These are phyloP conservation scores for Fukomys damarensis DNA, from an alignment of 2,113 vertebrate species.

Conservation along the genomic window DNA sequence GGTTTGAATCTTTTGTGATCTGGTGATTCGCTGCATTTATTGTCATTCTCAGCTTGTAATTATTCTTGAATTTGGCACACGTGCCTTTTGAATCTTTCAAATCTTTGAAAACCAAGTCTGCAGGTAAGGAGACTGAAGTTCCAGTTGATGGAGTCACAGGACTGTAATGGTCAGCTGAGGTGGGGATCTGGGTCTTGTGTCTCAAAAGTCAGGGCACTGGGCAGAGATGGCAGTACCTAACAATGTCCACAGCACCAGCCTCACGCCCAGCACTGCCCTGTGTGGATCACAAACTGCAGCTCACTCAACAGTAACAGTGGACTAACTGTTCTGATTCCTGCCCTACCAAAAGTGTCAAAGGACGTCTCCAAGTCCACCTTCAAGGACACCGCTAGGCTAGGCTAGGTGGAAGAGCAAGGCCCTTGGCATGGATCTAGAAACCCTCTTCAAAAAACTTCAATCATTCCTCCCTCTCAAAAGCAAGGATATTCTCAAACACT, in stretches of 20 bases:
- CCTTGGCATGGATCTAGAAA: background rate
- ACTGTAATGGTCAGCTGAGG: background rate
- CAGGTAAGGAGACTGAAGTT: background rate
- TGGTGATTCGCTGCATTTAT: background rate
- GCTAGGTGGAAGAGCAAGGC: background rate
- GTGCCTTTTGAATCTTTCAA: background rate
- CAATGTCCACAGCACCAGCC: accelerated
- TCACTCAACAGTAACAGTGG: background rate
- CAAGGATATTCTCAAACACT: background rate
- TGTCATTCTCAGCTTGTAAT: background rate
- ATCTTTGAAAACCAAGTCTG: background rate
- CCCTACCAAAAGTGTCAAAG: background rate
- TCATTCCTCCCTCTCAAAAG: background rate
- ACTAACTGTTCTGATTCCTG: background rate
- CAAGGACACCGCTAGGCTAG: background rate
- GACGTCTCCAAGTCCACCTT: background rate
- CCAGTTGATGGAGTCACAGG: background rate
- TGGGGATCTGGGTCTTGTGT: no score
- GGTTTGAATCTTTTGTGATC: background rate
- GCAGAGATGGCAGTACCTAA: background rate
- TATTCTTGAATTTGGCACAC: background rate
- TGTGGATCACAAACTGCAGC: background rate
- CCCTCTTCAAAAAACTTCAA: background rate
- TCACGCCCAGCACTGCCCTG: background rate
- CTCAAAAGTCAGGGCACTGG: background rate